A percentile compares a stretch with the other conserved stretches of the same genome.
Conservation (phyloP, 2,113 vertebrate genomes). For the Cheilinus undulatus region DNA sequence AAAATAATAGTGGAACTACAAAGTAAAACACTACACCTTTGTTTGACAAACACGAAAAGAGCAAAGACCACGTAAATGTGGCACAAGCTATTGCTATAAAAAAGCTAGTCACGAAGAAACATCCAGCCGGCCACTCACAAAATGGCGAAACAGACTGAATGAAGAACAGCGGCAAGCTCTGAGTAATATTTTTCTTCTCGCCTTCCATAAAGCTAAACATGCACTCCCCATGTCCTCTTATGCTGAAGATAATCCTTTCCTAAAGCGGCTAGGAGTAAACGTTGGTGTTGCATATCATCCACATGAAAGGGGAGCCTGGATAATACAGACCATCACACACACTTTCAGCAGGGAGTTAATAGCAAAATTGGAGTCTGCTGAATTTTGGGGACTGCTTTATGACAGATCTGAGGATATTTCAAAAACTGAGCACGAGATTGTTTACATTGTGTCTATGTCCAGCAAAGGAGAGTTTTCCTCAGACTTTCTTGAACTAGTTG, state of each 20-base stretch:
- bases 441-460: slow-evolving; percentile 9
- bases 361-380: not conserved
- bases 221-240: not conserved
- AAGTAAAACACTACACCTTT: too few relatives aligned
- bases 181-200: slow-evolving; percentile 6
- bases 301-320: not conserved
- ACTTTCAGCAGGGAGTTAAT: not conserved
- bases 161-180: not conserved
- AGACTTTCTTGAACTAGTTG: not conserved
- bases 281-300: not conserved
- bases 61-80: not conserved
- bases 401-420: not conserved
- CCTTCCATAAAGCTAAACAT: slow-evolving; percentile 1
- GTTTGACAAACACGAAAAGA: not conserved
- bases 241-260: not conserved
- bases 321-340: not conserved
- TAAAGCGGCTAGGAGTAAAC: slow-evolving; percentile 12
- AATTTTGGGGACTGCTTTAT: slow-evolving; percentile 7
- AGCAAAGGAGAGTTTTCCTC: not conserved
- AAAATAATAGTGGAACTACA: too few relatives aligned
- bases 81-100: not conserved
- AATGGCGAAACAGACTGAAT: not conserved
- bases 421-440: not conserved
- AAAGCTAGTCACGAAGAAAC: not conserved
- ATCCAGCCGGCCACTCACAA: not conserved